phyloP scores from a whole-genome alignment of 2,113 vertebrate genomes.

The Myiagra hebetior region DNA sequence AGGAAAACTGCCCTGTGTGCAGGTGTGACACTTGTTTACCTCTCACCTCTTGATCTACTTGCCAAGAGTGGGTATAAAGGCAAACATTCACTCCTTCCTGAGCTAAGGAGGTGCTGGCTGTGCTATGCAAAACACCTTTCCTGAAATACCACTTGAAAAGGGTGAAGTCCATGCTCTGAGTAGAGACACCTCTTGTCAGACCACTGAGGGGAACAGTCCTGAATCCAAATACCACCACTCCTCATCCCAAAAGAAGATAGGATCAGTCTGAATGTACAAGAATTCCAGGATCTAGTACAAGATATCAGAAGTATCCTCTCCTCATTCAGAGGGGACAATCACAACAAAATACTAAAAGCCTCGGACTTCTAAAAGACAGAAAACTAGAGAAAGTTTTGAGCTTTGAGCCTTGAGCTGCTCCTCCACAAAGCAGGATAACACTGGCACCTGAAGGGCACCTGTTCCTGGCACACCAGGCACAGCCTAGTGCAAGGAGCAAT shows the following conservation, averaged over 20 bases:
- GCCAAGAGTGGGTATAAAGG: not conserved
- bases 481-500: not conserved
- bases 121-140: not conserved
- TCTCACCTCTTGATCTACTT: not conserved
- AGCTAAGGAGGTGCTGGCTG: not conserved
- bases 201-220: not conserved
- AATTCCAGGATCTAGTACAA: not conserved
- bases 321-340: not conserved
- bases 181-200: not conserved
- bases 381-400: not conserved
- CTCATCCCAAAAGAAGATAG: not conserved
- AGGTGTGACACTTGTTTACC: not conserved
- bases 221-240: not conserved
- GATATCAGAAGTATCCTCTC: not conserved
- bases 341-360: not conserved
- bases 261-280: rapidly evolving
- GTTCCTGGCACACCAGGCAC: not conserved
- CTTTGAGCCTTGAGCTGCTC: not conserved
- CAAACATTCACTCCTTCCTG: not conserved
- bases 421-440: not conserved
- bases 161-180: not conserved
- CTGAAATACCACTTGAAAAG: not conserved
- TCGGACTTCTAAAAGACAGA: not conserved
- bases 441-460: not conserved
- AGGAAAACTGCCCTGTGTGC: not conserved